Conservation (phyloP, 2,888 invertebrate genomes). For the Phortica okadai region DNA sequence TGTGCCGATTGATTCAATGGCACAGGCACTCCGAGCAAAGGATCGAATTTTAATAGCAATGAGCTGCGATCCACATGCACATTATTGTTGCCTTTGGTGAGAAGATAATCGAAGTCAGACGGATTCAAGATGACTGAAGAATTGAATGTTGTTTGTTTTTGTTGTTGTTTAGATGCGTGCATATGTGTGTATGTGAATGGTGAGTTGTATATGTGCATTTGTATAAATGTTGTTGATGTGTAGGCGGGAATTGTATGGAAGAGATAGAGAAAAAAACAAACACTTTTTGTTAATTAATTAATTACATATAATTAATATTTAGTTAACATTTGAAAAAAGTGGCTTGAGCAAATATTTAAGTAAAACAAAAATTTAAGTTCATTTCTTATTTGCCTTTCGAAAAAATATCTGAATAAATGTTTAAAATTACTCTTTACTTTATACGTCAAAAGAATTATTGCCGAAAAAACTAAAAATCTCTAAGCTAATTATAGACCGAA, state of each 20-base stretch:
- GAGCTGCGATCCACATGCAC: conserved; percentile 73
- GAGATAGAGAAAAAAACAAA: background rate
- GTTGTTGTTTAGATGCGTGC: conserved; percentile 3
- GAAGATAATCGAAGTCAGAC: conserved; percentile 76
- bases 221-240: background rate
- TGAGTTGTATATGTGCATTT: background rate
- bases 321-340: background rate
- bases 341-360: too few relatives aligned
- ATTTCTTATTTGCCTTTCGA: too few relatives aligned
- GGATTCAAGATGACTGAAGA: conserved; percentile 73
- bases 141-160: background rate
- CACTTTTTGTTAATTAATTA: background rate
- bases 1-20: conserved; percentile 62
- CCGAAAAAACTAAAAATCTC: too few relatives aligned
- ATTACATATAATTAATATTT: background rate
- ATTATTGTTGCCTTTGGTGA: conserved; percentile 74
- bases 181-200: conserved; percentile 15
- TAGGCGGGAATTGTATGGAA: background rate
- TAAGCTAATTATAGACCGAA: too few relatives aligned
- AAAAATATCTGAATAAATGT: too few relatives aligned
- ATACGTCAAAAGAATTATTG: too few relatives aligned
- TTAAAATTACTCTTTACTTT: too few relatives aligned
- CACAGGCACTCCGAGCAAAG: conserved; percentile 73
- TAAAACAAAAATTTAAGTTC: too few relatives aligned
- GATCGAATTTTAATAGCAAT: conserved; percentile 75